These are phyloP conservation scores for Aphidius ervi DNA, from an alignment of 1,140 invertebrate species.

Conservation along the genomic window DNA sequence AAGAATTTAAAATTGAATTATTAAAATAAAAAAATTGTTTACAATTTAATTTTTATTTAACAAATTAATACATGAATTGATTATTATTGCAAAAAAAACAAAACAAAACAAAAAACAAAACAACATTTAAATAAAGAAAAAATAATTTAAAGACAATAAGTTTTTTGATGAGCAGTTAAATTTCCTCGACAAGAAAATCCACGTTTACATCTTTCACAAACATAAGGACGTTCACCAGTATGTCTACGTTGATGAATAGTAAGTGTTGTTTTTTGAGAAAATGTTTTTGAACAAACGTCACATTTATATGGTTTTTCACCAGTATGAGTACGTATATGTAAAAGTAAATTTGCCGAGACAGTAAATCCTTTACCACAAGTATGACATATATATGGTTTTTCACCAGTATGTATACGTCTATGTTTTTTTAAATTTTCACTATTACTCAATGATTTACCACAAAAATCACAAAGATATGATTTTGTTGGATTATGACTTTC, in stretches of 20 bases:
- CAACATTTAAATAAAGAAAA: too few species aligned
- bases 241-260: constrained; percentile 53
- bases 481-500: constrained; percentile 60
- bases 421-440: constrained; percentile 70
- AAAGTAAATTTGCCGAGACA: constrained; percentile 50
- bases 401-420: constrained; percentile 66
- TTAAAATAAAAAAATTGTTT: too few species aligned
- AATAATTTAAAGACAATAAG: constrained; percentile 42
- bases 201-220: constrained; percentile 51
- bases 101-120: too few species aligned
- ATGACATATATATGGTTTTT: constrained; percentile 69
- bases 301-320: constrained; percentile 58
- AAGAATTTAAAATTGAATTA: too few species aligned
- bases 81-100: too few species aligned
- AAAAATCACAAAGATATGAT: constrained; percentile 65
- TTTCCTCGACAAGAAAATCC: constrained; percentile 53
- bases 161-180: constrained; percentile 51
- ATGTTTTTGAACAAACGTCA: constrained; percentile 51
- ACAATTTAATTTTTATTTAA: too few species aligned
- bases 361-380: constrained; percentile 55
- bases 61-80: too few species aligned
- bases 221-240: constrained; percentile 57
- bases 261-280: constrained; percentile 51
- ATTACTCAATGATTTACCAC: constrained; percentile 72
- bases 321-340: constrained; percentile 52